Conservation (phyloP, 2,113 vertebrate genomes). For the Chroicocephalus ridibundus region DNA sequence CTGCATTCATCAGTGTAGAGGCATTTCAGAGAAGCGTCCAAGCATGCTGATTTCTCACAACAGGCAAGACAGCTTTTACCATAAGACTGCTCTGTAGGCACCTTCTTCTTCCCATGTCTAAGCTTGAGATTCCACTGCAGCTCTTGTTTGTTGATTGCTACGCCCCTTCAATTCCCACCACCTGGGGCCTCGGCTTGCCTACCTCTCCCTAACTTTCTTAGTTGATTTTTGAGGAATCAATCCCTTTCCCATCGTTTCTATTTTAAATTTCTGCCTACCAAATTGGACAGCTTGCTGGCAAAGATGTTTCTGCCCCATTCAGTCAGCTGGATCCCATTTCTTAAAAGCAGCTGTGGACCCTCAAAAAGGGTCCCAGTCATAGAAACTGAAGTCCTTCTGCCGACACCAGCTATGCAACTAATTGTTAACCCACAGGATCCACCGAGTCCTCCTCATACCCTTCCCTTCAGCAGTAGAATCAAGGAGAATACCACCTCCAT, state of each 20-base stretch:
- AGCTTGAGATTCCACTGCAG: background rate
- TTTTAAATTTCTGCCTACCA: background rate
- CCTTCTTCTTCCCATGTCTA: background rate
- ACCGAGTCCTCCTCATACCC: background rate
- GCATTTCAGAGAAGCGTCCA: background rate
- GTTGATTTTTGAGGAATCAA: background rate
- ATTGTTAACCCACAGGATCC: background rate
- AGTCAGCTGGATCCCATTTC: background rate
- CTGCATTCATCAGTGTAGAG: background rate
- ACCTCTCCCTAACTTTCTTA: background rate
- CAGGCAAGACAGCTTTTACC: background rate
- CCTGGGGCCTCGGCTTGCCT: background rate
- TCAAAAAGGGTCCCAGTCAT: background rate
- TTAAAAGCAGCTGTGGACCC: background rate
- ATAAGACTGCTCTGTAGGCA: background rate
- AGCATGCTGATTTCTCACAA: background rate
- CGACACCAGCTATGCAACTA: background rate
- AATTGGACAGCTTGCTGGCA: background rate
- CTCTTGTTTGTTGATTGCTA: background rate
- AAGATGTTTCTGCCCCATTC: background rate
- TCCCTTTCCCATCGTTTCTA: background rate
- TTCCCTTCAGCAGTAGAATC: background rate
- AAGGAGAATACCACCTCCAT: background rate
- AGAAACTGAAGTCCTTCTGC: background rate
- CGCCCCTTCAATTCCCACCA: background rate